phyloP scores from a whole-genome alignment of 2,113 vertebrate species.

The Odocoileus hemionus region DNA sequence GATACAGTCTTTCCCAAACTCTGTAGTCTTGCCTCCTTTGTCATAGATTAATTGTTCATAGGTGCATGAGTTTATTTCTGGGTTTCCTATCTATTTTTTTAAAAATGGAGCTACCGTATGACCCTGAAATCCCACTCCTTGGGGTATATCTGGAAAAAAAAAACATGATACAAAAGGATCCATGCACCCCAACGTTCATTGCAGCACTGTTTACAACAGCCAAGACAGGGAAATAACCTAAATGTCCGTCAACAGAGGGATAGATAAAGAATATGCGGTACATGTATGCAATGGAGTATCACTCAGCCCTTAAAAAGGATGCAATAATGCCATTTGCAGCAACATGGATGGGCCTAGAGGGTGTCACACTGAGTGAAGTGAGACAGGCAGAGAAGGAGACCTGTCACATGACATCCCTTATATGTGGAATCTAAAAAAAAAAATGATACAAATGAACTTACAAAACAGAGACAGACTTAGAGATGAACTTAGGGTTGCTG shows the following conservation, averaged over 20 bases:
- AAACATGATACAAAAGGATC: neutral
- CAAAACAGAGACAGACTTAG: neutral
- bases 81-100: neutral
- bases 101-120: neutral
- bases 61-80: neutral
- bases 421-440: neutral
- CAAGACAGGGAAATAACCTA: neutral
- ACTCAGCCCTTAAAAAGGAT: neutral
- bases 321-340: neutral
- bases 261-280: neutral
- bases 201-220: neutral
- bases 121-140: neutral
- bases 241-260: neutral
- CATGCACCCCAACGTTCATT: neutral
- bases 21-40: neutral
- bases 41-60: neutral
- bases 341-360: neutral
- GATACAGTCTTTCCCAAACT: neutral
- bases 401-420: neutral
- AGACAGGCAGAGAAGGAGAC: neutral
- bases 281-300: neutral
- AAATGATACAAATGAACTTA: neutral
- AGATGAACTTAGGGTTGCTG: neutral
- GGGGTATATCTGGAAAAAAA: neutral
- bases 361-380: neutral